phyloP scores from a whole-genome alignment of 2,113 vertebrate species.

The Progne subis region DNA sequence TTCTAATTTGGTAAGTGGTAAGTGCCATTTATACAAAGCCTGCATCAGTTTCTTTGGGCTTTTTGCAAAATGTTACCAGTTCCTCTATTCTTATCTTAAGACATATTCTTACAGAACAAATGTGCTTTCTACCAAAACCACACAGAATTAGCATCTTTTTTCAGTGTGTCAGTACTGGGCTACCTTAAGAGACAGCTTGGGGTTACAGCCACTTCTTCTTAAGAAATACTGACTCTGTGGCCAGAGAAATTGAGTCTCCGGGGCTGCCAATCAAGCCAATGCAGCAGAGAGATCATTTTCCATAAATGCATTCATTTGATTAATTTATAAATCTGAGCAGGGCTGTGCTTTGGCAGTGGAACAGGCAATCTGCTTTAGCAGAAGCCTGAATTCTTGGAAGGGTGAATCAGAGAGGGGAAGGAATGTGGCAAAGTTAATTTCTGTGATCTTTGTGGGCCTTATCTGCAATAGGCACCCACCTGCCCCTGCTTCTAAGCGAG shows the following conservation, averaged over 20 bases:
- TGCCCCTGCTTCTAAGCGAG: background rate
- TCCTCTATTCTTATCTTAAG: background rate
- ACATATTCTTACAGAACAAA: background rate
- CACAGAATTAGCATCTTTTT: background rate
- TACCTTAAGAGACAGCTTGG: background rate
- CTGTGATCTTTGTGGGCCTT: background rate
- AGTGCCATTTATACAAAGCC: background rate
- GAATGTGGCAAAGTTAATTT: slow-evolving; percentile 18
- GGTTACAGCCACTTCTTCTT: background rate
- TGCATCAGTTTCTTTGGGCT: background rate
- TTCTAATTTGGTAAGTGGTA: background rate
- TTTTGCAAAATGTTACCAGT: background rate
- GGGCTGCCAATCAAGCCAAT: background rate
- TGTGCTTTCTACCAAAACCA: background rate
- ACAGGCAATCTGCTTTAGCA: background rate
- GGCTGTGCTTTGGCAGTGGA: slow-evolving; percentile 14
- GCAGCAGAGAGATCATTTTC: background rate
- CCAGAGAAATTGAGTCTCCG: background rate
- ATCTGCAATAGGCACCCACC: background rate
- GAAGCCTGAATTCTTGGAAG: background rate
- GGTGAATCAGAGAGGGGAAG: background rate
- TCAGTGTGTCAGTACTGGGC: background rate
- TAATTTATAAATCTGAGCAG: background rate
- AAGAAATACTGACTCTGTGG: background rate
- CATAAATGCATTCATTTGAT: background rate